Base-by-base conservation (phyloP, 2,888 invertebrate genomes). In the Hemistola chrysoprasaria region DNA sequence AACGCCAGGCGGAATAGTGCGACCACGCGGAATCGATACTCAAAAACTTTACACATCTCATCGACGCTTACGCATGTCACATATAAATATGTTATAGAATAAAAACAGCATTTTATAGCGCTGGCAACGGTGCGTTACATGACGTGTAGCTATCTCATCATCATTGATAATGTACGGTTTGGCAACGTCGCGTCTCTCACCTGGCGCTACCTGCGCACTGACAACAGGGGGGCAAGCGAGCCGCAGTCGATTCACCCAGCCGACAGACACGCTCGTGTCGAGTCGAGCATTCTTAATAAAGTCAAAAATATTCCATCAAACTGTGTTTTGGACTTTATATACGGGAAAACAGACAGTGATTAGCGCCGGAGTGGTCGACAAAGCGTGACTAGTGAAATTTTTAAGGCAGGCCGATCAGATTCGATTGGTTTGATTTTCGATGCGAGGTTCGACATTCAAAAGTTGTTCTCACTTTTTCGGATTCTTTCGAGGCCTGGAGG, bases 121-220 rank as follows among this genome's bases (percentile, higher is more conserved):
- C 57, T 63, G 57, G 63, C 70, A 75, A 68, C 75, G 75, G 53
- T 70, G 76, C 70, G 73, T 76, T 67, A 75, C 77, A 69, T 64
- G 65, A 62, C 60, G 62, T 69, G 64, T 68, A 71, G 72, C 80
- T 84, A 83, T 84, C 85, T 80, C 83, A 78, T 85, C 79, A 81
- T 80, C 83, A 82, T 79, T 87, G 86, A 85, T 88, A 86, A 78
- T 83, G 77, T 66, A 64, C 82, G 84, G 84, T 84, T 74, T 84
- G 88, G 87, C 87, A 88, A 88, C 87, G 84, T 77, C 85, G 87
- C 87, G 48, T 73, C 72, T 84, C 85, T 85, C 86, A 85, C 85
- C 82, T 76, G 86, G 85, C 83, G 76, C 74, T 85, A 84, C 86
- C 85, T 86, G 86, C 84, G 85, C 85, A 84, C 66, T 84, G 85